These are phyloP conservation scores for Drosophila glabriapex DNA, from an alignment of 2,888 invertebrate species.

Conservation along the genomic window DNA sequence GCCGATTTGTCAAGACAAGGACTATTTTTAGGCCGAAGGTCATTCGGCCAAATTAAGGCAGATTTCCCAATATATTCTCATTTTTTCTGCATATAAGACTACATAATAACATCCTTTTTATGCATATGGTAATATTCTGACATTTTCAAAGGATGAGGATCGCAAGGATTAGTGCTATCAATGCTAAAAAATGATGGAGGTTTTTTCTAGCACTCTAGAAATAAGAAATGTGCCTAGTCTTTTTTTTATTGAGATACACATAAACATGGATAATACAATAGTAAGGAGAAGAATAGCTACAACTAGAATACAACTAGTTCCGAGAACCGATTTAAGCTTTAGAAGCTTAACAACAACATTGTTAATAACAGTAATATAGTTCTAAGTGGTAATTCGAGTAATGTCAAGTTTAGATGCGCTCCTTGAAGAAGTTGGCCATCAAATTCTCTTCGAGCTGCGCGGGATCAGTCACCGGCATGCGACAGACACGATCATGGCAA, in stretches of 20 bases:
- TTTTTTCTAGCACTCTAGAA: not conserved
- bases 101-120: not conserved
- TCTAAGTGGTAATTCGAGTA: conserved; percentile 48
- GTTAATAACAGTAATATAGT: conserved; percentile 23
- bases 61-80: not conserved
- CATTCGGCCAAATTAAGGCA: not conserved
- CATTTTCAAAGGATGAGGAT: too few relatives aligned
- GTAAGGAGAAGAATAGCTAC: conserved; percentile 12
- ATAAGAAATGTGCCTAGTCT: conserved; percentile 9
- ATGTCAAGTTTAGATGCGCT: conserved; percentile 59
- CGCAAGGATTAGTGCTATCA: too few relatives aligned
- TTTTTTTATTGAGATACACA: conserved; percentile 24
- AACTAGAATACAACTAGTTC: conserved; percentile 55
- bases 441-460: conserved; percentile 81
- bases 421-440: conserved; percentile 79
- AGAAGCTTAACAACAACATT: conserved; percentile 54
- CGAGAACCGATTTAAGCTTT: conserved; percentile 66
- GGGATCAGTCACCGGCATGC: conserved; percentile 84
- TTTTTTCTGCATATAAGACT: not conserved
- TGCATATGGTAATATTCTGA: not conserved
- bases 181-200: not conserved
- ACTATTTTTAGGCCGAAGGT: not conserved
- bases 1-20: not conserved
- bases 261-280: conserved; percentile 29
- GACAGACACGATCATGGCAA: conserved; percentile 85